phyloP scores from a whole-genome alignment of 1,140 invertebrate species.

The Drosophila yakuba region DNA sequence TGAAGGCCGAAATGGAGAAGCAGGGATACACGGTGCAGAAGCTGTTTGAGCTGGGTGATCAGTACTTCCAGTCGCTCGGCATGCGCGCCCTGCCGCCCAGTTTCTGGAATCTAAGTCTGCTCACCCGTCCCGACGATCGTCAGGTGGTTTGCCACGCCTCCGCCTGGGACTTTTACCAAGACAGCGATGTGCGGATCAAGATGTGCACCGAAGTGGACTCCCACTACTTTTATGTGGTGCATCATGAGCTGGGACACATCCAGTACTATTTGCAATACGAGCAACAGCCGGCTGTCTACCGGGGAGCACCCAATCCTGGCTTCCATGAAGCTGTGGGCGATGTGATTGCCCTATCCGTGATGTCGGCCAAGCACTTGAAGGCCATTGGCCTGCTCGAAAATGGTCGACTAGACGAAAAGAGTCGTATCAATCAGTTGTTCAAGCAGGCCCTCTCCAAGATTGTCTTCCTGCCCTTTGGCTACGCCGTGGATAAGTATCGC shows the following conservation, averaged over 20 bases:
- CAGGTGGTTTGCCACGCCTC: slow-evolving; percentile 91
- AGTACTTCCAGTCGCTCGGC: slow-evolving; percentile 94
- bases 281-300: slow-evolving; percentile 88
- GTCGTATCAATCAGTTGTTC: slow-evolving; percentile 79
- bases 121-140: slow-evolving; percentile 87
- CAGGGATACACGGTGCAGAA: slow-evolving; percentile 81
- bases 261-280: slow-evolving; percentile 91
- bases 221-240: slow-evolving; percentile 89
- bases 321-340: slow-evolving; percentile 92
- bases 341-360: slow-evolving; percentile 88
- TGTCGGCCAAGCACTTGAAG: slow-evolving; percentile 86
- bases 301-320: slow-evolving; percentile 91
- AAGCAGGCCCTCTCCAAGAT: slow-evolving; percentile 87
- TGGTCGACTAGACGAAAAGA: slow-evolving; percentile 67
- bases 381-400: slow-evolving; percentile 85
- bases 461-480: slow-evolving; percentile 87
- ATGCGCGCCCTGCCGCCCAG: slow-evolving; percentile 91
- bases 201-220: slow-evolving; percentile 90
- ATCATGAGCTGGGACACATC: slow-evolving; percentile 93
- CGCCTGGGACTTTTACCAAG: slow-evolving; percentile 92
- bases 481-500: slow-evolving; percentile 86
- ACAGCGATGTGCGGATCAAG: slow-evolving; percentile 88
- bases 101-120: slow-evolving; percentile 93
- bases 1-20: slow-evolving; percentile 85
- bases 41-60: slow-evolving; percentile 88